Base-by-base conservation (phyloP, 2,888 invertebrate genomes). In the Agonopterix subpropinquella region DNA sequence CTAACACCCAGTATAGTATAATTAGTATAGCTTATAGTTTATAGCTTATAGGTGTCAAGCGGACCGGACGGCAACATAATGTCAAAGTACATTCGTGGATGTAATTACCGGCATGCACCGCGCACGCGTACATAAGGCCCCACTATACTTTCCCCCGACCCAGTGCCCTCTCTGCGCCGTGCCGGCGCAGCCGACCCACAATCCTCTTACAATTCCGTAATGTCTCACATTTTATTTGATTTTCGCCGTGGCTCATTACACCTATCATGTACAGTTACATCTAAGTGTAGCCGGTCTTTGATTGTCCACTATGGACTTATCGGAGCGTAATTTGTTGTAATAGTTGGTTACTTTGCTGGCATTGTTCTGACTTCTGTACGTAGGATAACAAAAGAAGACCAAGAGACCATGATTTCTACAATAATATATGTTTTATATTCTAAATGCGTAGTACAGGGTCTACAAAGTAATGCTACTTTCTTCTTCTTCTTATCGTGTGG, bases 141-240 rank as follows among this genome's bases (percentile, higher is more conserved):
- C 75, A 78, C 76, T 83, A n/a, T n/a, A 83, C 87, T 87, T 88
- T 86, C 87, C 82, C 84, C 78, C 84, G 87, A 86, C 87, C 88
- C 77, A 87, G 82, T 87, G 85, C 80, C 86, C 87, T 84, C 80
- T 73, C 81, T 73, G 68, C 71, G 65, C 61, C 61, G 68, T 71
- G 65, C 61, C 61, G 64, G 56, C 69, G 59, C 62, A 62, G 62
- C 57, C 78, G 82, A 82, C 85, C 82, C 78, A 81, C 85, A 79
- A 80, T 57, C 64, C 62, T 73, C 73, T 67, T 70, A 77, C 78
- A 75, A 83, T 79, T 82, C 81, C 74, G 73, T 78, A 80, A 80
- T 82, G 79, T 78, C 72, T 77, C 70, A 73, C 70, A 77, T 82
- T 81, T 84, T 82, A 80, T 79, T 80, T 75, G 75, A 75, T 62